Base-by-base conservation (phyloP, 2,888 invertebrate genomes). In the Drosophila kanekoi region DNA sequence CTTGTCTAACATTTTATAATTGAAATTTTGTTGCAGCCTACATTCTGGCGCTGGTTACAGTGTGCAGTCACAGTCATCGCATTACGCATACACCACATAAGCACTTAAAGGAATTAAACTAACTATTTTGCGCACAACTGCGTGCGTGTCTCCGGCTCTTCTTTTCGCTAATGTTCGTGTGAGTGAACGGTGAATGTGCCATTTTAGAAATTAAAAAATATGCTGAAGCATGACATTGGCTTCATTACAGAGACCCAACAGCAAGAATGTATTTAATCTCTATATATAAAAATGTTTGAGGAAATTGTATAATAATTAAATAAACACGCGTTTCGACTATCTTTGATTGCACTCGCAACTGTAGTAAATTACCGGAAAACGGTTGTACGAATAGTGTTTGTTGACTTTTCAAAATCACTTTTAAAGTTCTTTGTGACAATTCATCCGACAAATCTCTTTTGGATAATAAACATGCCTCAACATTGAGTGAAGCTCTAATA, bases 31-130 rank as follows among this genome's bases (percentile, higher is more conserved):
- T 69, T 87, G 82, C 87, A 87, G 76, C 65, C 79, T 62, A 72
- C 59, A 69, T 56, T 63, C 35, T 20, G 51, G 64, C 51, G 43
- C 48, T 44, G 57, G 47, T 67, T 59, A 65, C 48, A 40, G 44
- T 53, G 38, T 54, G 61, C 63, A 45, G 32, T 52, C 45, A 10
- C 28, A 48, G 23, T 59, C 62, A 48, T 52, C 63, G 57, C 51
- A 73, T 74, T 64, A 56, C 72, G 59, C 69, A 77, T 82, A 74
- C 82, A 80, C 70, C 65, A 51, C 49, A 72, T 73, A 62, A 63
- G 77, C 88, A 87, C 83, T 83, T 85, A 85, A 73, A 81, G 67
- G 85, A 82, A 83, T 83, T 83, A 83, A 85, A 72, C 71, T 62
- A 85, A 72, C 81, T 63, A 79, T 84, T 78, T 62, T 69, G 53